Conservation (phyloP, 1,140 invertebrate genomes). For the Drosophila arawakana region DNA sequence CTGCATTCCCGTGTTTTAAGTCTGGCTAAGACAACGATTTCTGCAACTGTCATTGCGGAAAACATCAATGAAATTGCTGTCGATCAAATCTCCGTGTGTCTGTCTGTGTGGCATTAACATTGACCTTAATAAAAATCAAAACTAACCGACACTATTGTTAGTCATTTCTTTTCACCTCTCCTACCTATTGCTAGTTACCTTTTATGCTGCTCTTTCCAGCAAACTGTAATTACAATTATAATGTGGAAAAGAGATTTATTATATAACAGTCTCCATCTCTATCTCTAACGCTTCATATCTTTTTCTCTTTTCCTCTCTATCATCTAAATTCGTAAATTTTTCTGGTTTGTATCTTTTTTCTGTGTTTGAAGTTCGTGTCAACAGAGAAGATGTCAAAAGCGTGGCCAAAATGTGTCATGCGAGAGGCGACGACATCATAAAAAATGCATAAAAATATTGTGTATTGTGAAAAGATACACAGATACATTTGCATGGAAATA, state of each 20-base stretch:
- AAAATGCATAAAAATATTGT: constrained; percentile 45
- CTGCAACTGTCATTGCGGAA: constrained; percentile 26
- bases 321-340: too few species aligned
- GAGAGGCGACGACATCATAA: constrained; percentile 35
- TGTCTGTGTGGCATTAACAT: constrained; percentile 67
- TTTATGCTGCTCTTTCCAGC: constrained; percentile 16
- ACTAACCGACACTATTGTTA: constrained; percentile 57
- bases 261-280: constrained; percentile 54
- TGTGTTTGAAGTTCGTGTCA: constrained; percentile 55
- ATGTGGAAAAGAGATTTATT: constrained; percentile 54
- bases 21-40: neutral
- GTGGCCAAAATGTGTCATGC: constrained; percentile 44
- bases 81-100: neutral
- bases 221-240: constrained; percentile 56
- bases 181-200: constrained; percentile 17
- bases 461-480: constrained; percentile 35
- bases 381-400: constrained; percentile 62
- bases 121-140: constrained; percentile 69
- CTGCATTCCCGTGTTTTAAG: neutral
- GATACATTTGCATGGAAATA: constrained; percentile 12
- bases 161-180: constrained; percentile 16
- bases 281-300: constrained; percentile 29
- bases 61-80: constrained; percentile 15
- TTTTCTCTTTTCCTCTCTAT: neutral
- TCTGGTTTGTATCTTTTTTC: neutral